Evolutionary conservation across 2,888 invertebrate species (phyloP).

Genomic region (Metopia argyrocephala): DNA sequence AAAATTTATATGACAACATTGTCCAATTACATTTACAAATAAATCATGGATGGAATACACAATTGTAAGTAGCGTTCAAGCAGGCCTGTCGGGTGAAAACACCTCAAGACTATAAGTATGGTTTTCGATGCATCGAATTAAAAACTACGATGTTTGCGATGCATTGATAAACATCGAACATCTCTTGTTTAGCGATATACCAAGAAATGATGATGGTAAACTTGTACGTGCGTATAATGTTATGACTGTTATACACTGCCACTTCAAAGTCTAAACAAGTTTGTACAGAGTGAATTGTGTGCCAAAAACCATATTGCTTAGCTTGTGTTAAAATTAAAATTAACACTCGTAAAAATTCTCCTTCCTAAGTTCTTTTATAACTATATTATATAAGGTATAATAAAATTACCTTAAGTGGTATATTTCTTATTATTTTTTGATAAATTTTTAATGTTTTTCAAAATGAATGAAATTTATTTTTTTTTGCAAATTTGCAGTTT

Average conservation of each 20-base stretch:
- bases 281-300: neutral
- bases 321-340: neutral
- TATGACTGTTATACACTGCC: neutral
- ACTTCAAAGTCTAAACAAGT: conserved; percentile 14
- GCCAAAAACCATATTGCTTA: neutral
- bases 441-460: neutral
- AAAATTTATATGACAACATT: no score
- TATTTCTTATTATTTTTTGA: neutral
- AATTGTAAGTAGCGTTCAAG: no score
- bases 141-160: no score
- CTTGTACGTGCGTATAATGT: neutral
- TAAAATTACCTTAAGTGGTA: neutral
- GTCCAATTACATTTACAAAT: no score
- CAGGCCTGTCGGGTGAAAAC: no score
- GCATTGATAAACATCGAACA: no score
- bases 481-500: neutral
- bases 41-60: no score
- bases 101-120: no score
- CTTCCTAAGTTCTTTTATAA: conserved; percentile 6
- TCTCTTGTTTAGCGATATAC: no score
- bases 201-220: neutral
- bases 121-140: no score
- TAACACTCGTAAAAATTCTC: neutral
- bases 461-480: neutral
- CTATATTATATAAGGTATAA: neutral